Evolutionary conservation across 2,888 invertebrate genomes (phyloP).

Genomic region (Sisyra nigra): DNA sequence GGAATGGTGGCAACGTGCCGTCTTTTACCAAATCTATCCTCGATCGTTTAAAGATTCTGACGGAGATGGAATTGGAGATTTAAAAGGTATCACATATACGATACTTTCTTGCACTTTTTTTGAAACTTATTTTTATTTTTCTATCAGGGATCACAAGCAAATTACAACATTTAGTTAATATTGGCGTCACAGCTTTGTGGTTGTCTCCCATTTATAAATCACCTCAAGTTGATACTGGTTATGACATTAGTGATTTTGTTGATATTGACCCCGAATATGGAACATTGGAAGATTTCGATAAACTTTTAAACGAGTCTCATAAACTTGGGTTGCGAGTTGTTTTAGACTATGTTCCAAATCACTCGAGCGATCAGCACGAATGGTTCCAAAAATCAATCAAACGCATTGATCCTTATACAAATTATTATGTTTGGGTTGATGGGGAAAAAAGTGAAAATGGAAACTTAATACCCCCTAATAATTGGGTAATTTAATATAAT

Average conservation of each 20-base stretch:
- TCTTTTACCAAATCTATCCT: slow-evolving; percentile 76
- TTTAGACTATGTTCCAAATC: slow-evolving; percentile 33
- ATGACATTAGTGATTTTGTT: slow-evolving; percentile 67
- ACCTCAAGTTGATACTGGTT: slow-evolving; percentile 76
- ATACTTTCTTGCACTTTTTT: slow-evolving; percentile 1
- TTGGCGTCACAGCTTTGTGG: slow-evolving; percentile 64
- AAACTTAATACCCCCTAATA: slow-evolving; percentile 46
- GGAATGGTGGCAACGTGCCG: slow-evolving; percentile 72
- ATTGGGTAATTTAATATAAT: slow-evolving; percentile 59
- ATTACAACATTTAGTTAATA: slow-evolving; percentile 23
- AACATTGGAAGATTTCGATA: slow-evolving; percentile 50
- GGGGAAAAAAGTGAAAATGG: slow-evolving; percentile 26
- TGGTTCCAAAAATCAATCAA: slow-evolving; percentile 65
- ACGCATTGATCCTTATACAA: slow-evolving; percentile 40
- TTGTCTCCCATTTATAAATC: slow-evolving; percentile 71
- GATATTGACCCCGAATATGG: slow-evolving; percentile 60
- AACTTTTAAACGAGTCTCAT: slow-evolving; percentile 38
- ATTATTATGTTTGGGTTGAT: slow-evolving; percentile 67
- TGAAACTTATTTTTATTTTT: background rate
- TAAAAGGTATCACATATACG: slow-evolving; percentile 50
- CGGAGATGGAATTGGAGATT: slow-evolving; percentile 72
- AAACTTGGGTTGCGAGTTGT: slow-evolving; percentile 31
- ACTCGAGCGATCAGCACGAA: slow-evolving; percentile 57
- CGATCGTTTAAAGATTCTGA: slow-evolving; percentile 71
- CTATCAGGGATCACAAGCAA: background rate